Conservation (phyloP, 2,888 invertebrate species). For the Drosophila lutescens region DNA sequence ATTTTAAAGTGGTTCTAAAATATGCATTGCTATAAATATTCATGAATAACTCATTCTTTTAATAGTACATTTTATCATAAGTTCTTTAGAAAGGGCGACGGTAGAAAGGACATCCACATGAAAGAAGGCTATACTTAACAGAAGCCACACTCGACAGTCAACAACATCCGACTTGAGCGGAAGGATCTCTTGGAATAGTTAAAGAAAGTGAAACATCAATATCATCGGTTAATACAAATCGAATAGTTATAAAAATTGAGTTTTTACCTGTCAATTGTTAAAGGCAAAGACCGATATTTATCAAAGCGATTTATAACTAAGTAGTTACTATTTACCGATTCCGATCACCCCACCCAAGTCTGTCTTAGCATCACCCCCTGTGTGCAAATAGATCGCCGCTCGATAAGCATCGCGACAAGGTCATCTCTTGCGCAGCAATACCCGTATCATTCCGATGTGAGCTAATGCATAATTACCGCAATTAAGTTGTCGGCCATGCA, state of each 20-base stretch:
- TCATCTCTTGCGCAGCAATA: conserved; percentile 15
- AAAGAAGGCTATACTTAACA: too few species aligned
- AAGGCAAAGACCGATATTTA: background rate
- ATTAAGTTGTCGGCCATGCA: conserved; percentile 66
- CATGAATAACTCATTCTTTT: too few species aligned
- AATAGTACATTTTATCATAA: too few species aligned
- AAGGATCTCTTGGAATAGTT: too few species aligned
- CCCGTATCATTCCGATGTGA: conserved; percentile 33
- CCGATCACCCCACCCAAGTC: conserved; percentile 1
- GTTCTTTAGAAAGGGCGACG: too few species aligned
- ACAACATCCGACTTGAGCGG: too few species aligned
- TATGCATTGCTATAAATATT: too few species aligned
- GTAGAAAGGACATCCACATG: too few species aligned
- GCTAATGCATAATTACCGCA: conserved; percentile 70
- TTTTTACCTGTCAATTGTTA: background rate
- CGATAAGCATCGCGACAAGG: conserved; percentile 30
- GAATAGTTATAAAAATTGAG: background rate
- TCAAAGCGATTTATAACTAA: background rate
- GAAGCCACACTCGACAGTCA: too few species aligned
- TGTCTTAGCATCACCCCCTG: background rate
- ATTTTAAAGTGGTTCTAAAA: too few species aligned
- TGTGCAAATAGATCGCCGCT: conserved; percentile 1
- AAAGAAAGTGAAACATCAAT: too few species aligned
- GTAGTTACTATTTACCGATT: conserved; percentile 4
- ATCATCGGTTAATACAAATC: too few species aligned